These are phyloP conservation scores for Cephus runcator DNA, from an alignment of 2,888 invertebrate species.

Conservation along the genomic window DNA sequence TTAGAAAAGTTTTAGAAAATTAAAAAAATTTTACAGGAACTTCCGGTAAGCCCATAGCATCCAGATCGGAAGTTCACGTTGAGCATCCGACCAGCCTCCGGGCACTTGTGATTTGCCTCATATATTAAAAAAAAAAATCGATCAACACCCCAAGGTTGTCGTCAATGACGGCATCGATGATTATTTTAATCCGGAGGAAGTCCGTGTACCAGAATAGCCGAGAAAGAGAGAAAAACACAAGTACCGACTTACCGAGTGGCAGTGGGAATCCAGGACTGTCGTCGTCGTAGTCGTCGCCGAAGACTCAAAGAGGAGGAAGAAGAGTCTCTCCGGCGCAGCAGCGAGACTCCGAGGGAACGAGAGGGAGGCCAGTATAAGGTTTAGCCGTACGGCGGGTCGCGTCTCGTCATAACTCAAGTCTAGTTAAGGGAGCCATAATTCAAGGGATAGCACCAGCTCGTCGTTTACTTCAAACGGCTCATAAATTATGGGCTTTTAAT, in stretches of 20 bases:
- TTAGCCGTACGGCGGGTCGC: slow-evolving; percentile 40
- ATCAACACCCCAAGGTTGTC: not conserved
- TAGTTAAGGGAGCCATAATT: slow-evolving; percentile 65
- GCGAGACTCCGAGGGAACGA: slow-evolving; percentile 3
- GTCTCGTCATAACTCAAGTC: slow-evolving; percentile 63
- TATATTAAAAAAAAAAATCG: not conserved
- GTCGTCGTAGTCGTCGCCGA: not conserved
- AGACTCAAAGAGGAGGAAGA: not conserved
- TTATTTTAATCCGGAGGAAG: not conserved
- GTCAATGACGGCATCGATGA: not conserved
- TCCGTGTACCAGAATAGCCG: not conserved
- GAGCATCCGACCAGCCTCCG: not conserved
- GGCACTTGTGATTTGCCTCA: too few relatives aligned
- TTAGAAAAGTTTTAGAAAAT: not conserved
- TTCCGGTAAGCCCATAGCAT: not conserved
- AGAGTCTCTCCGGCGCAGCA: not conserved
- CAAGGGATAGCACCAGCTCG: slow-evolving; percentile 62
- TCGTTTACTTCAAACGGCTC: slow-evolving; percentile 60
- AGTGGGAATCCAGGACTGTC: not conserved
- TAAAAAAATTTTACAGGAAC: not conserved
- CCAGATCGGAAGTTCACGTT: not conserved
- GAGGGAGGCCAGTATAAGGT: slow-evolving; percentile 33
- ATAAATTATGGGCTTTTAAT: slow-evolving; percentile 63
- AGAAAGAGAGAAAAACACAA: not conserved
- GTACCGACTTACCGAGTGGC: not conserved